Conservation (phyloP, 2,888 invertebrate species). For the Philereme vetulata region DNA sequence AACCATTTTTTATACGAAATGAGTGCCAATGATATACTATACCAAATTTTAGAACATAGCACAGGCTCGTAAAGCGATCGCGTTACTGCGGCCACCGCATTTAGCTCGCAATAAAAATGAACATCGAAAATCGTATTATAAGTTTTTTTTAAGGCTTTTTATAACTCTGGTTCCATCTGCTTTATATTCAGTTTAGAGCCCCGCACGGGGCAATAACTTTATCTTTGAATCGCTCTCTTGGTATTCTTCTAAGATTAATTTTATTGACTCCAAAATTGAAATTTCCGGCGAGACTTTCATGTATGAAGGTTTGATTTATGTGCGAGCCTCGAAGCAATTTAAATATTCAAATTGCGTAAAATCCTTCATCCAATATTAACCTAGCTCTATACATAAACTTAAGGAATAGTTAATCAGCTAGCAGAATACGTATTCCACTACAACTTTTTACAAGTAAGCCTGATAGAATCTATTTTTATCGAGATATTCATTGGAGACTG, state of each 20-base stretch:
- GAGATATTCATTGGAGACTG: constrained; percentile 9
- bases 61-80: constrained; percentile 67
- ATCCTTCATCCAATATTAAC: constrained; percentile 12
- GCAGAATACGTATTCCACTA: background rate
- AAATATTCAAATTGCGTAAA: constrained; percentile 25
- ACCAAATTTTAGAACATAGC: constrained; percentile 60
- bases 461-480: constrained; percentile 12
- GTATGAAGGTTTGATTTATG: constrained; percentile 28
- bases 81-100: constrained; percentile 70
- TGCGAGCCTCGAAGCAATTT: constrained; percentile 23
- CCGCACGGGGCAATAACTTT: constrained; percentile 46
- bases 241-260: constrained; percentile 44
- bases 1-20: constrained; percentile 41
- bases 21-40: constrained; percentile 53
- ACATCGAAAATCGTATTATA: constrained; percentile 65
- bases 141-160: constrained; percentile 54
- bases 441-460: background rate
- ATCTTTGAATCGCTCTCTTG: constrained; percentile 45
- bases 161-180: constrained; percentile 50
- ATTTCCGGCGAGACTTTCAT: constrained; percentile 33
- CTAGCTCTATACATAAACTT: background rate
- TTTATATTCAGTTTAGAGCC: constrained; percentile 47
- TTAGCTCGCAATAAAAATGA: constrained; percentile 67
- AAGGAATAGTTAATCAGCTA: background rate
- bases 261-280: constrained; percentile 41